phyloP scores from a whole-genome alignment of 2,113 vertebrate genomes.

The Pagrus major region DNA sequence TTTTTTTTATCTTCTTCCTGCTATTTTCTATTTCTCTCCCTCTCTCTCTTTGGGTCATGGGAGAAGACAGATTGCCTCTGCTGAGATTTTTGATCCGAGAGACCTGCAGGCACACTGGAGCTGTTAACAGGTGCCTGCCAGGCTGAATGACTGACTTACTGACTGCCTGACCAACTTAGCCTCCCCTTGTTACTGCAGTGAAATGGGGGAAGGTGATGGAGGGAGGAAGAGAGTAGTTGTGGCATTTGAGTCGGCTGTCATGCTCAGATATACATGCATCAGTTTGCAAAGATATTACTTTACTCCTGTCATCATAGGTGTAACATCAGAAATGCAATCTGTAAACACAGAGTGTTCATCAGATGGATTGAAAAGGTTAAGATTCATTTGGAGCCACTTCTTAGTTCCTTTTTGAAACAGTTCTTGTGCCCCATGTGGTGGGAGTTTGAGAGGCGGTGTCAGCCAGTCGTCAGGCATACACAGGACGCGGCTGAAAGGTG shows the following conservation, averaged over 20 bases:
- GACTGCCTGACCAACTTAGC: constrained; percentile 43
- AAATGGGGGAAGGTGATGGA: constrained; percentile 21
- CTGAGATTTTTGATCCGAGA: constrained; percentile 73
- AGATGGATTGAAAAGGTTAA: background rate
- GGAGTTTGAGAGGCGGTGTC: constrained; percentile 46
- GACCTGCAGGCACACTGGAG: constrained; percentile 62
- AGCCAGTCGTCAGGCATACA: constrained; percentile 42
- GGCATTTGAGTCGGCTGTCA: constrained; percentile 6
- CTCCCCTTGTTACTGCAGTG: constrained; percentile 27
- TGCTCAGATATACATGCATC: constrained; percentile 13
- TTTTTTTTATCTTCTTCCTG: background rate
- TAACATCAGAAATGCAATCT: background rate
- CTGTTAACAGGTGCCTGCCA: constrained; percentile 68
- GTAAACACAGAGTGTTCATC: constrained; percentile 6
- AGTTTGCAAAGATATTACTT: background rate
- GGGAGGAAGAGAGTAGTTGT: constrained; percentile 4
- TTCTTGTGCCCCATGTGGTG: constrained; percentile 27
- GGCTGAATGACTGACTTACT: constrained; percentile 46
- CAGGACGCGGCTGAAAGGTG: constrained; percentile 60
- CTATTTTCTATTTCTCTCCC: constrained; percentile 46
- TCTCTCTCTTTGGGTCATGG: constrained; percentile 67
- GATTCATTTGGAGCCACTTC: constrained; percentile 36
- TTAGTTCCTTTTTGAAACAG: constrained; percentile 35
- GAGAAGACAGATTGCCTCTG: constrained; percentile 73
- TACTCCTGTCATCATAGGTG: background rate